Percentiles rank a stretch among this genome's conserved stretches.
Evolutionary conservation across 2,888 invertebrate species (phyloP).

Genomic region (Leucoma salicis): DNA sequence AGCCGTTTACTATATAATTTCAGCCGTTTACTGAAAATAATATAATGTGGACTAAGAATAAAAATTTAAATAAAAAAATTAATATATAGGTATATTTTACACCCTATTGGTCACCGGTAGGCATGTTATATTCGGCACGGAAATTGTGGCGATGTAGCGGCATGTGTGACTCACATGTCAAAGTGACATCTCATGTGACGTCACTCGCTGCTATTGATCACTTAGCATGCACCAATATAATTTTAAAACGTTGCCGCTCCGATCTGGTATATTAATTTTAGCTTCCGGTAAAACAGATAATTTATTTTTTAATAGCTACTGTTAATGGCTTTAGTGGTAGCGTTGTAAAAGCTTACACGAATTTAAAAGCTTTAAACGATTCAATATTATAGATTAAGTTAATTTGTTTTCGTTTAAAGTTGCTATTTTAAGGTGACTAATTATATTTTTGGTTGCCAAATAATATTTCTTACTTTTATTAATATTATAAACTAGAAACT

Average conservation of each 20-base stretch:
- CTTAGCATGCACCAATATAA: conserved; percentile 32
- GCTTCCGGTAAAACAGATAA: conserved; percentile 26
- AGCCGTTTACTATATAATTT: no score
- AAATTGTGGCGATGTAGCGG: conserved; percentile 32
- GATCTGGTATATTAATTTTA: conserved; percentile 29
- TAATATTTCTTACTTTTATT: no score
- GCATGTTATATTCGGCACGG: conserved; percentile 37
- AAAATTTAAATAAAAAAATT: no score
- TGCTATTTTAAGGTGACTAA: no score
- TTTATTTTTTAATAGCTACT: conserved; percentile 25
- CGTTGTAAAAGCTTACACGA: background rate
- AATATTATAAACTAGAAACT: no score
- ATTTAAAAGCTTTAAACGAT: background rate
- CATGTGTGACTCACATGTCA: conserved; percentile 32
- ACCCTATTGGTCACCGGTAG: conserved; percentile 36
- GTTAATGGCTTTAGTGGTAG: conserved; percentile 24
- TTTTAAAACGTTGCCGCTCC: conserved; percentile 33
- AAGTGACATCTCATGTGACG: conserved; percentile 18
- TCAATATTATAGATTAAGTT: no score
- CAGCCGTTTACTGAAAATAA: no score
- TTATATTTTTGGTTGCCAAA: no score
- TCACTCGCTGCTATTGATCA: conserved; percentile 34
- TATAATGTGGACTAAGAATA: no score
- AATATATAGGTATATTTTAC: no score
- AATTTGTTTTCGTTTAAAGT: background rate